These are phyloP conservation scores for Lasiurus borealis DNA, from an alignment of 2,113 vertebrate genomes.

Conservation along the genomic window DNA sequence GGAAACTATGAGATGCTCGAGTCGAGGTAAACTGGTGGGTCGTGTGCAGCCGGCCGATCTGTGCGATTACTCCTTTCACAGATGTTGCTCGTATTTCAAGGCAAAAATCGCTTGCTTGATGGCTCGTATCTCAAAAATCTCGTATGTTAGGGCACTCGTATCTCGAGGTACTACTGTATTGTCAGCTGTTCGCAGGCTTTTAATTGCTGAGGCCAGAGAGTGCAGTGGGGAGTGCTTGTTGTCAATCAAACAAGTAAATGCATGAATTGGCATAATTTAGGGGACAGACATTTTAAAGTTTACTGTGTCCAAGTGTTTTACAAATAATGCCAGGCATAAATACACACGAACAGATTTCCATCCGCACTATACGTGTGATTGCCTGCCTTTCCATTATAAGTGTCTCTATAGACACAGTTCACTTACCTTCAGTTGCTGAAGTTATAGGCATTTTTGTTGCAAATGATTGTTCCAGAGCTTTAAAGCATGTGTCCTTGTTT, in stretches of 20 bases:
- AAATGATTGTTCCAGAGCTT: neutral
- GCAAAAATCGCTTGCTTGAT: no score
- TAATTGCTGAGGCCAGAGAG: neutral
- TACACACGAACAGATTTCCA: neutral
- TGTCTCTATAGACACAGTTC: neutral
- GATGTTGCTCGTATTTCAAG: no score
- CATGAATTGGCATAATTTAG: neutral
- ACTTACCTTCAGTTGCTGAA: neutral
- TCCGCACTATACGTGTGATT: neutral
- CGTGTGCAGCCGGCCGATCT: no score
- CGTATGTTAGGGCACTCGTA: no score
- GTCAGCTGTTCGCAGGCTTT: neutral
- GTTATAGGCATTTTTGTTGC: neutral
- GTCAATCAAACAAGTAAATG: conserved; percentile 6
- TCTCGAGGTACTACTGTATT: no score
- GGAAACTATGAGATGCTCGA: no score
- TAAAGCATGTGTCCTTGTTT: neutral
- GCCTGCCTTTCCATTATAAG: neutral
- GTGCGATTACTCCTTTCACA: no score
- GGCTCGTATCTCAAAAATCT: no score
- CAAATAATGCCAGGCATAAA: conserved; percentile 5
- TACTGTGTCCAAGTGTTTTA: conserved; percentile 23
- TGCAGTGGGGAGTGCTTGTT: neutral
- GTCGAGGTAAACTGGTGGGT: no score
- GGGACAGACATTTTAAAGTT: conserved; percentile 57